phyloP scores from a whole-genome alignment of 2,113 vertebrate species.

The Turnix velox region DNA sequence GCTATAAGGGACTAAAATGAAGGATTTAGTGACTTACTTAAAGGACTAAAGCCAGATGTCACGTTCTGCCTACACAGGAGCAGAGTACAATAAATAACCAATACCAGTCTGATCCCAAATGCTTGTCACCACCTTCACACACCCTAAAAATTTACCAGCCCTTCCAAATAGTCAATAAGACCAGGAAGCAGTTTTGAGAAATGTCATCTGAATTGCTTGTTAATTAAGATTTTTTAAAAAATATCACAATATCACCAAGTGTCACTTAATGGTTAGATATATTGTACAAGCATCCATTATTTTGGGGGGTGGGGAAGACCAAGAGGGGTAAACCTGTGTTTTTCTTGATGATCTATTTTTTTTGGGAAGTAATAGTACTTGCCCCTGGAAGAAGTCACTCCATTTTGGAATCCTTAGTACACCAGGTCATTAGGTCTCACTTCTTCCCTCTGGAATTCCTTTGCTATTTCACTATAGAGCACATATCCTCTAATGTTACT shows the following conservation, averaged over 20 bases:
- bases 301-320: neutral
- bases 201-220: neutral
- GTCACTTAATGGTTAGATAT: neutral
- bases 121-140: neutral
- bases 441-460: neutral
- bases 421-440: neutral
- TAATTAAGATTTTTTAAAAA: neutral
- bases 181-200: neutral
- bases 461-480: neutral
- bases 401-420: neutral
- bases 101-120: neutral
- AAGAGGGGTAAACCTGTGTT: neutral
- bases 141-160: neutral
- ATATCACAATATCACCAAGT: too few relatives aligned
- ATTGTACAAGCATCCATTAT: neutral
- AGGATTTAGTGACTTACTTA: neutral
- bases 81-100: neutral
- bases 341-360: neutral
- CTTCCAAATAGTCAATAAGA: neutral
- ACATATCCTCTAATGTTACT: neutral
- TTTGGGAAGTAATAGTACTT: neutral
- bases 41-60: neutral
- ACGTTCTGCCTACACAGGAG: fast-evolving
- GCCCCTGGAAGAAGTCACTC: neutral
- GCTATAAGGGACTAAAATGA: neutral